A percentile compares a stretch with the other conserved stretches of the same genome.
phyloP scores from a whole-genome alignment of 2,797 vertebrate species.

The Eospalax fontanierii region DNA sequence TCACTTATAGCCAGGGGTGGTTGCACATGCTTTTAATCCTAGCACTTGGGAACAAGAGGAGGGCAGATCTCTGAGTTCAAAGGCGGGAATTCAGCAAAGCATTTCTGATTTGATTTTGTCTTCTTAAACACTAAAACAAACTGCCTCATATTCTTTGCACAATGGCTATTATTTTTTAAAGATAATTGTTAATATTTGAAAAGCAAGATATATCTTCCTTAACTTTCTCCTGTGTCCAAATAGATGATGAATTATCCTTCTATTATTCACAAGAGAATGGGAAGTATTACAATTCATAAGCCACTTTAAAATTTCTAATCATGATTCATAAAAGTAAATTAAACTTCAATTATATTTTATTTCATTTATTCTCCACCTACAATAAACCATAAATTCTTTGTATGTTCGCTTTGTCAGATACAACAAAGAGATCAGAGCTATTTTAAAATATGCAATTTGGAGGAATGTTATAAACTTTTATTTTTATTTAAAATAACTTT shows the following conservation, averaged over 20 bases:
- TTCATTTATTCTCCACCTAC: background rate
- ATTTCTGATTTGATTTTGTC: slow-evolving; percentile 3
- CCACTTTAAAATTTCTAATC: background rate
- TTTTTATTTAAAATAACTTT: background rate
- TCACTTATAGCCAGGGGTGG: too few relatives aligned
- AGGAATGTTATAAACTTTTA: too few relatives aligned
- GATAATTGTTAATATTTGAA: slow-evolving; percentile 30
- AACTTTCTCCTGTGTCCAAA: background rate
- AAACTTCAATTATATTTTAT: slow-evolving; percentile 32
- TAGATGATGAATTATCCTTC: background rate
- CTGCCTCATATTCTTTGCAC: background rate
- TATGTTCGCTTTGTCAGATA: background rate
- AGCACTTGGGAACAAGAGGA: too few relatives aligned
- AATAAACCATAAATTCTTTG: background rate
- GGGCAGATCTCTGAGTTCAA: too few relatives aligned
- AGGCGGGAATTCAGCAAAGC: background rate
- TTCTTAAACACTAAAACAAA: slow-evolving; percentile 7
- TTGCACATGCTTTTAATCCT: too few relatives aligned
- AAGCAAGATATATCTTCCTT: too few relatives aligned
- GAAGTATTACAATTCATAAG: background rate
- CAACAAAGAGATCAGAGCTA: background rate
- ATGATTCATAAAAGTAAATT: background rate
- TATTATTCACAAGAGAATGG: background rate
- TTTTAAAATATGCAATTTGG: background rate
- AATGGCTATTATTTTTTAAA: slow-evolving; percentile 15